phyloP scores from a whole-genome alignment of 2,797 vertebrate species.

The Ctenochaetus hawaiiensis region DNA sequence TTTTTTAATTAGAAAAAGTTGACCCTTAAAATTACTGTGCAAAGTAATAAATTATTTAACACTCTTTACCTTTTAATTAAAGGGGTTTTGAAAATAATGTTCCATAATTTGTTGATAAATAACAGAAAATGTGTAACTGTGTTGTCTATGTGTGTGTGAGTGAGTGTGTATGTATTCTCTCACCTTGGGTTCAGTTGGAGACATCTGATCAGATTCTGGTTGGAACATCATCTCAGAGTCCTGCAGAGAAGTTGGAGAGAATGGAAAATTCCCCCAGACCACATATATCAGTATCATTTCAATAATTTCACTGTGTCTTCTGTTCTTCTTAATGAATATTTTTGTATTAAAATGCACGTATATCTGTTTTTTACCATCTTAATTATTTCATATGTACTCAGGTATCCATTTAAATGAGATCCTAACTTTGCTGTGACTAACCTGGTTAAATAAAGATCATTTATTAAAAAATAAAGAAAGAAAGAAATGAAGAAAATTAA shows the following conservation, averaged over 20 bases:
- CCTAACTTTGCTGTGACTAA: background rate
- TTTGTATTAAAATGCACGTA: background rate
- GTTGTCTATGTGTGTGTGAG: background rate
- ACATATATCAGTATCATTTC: background rate
- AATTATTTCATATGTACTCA: background rate
- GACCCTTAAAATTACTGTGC: background rate
- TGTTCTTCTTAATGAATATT: background rate
- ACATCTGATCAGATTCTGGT: slow-evolving; percentile 83
- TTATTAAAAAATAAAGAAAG: no score
- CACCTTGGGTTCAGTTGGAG: slow-evolving; percentile 75
- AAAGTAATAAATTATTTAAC: background rate
- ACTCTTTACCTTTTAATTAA: background rate
- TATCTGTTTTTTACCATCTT: background rate
- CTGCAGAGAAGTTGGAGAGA: slow-evolving; percentile 64
- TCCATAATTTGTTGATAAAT: background rate
- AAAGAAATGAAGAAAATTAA: no score
- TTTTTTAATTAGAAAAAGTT: background rate
- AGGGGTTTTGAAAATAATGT: background rate
- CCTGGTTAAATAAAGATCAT: background rate
- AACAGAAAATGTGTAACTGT: background rate
- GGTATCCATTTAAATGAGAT: background rate
- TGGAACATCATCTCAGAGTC: slow-evolving; percentile 79
- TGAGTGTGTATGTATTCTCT: slow-evolving; percentile 16
- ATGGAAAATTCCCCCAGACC: background rate
- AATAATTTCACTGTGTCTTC: background rate